Base-by-base conservation (phyloP, 2,888 invertebrate genomes). In the Barypeithes pellucidus region DNA sequence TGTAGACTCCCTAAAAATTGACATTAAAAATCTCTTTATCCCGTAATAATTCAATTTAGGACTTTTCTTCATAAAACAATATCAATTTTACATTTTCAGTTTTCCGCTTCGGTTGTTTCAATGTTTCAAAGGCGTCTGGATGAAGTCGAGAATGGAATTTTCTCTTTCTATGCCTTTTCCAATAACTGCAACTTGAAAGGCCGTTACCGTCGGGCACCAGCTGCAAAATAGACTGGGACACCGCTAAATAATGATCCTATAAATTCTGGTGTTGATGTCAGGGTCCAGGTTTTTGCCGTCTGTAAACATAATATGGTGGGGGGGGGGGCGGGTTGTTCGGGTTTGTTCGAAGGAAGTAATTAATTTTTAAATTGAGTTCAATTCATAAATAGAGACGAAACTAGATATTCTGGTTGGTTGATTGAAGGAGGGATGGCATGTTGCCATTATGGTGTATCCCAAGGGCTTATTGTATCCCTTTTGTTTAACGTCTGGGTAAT, bases 41-140 rank as follows among this genome's bases (percentile, higher is more conserved):
- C 54, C 18, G 33, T 33, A 33, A 57, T 57, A 57, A 57, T 57
- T 57, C 54, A 52, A 29, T 52, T 57, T 33, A 57, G 54, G 54
- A 18, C 33, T 57, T 33, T 57, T 33, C 54, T 18, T 57, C 54
- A 57, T 57, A 57, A 57, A 57, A 57, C 33, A 57, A 57, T 57
- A 57, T 57, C 54, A 57, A 57, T 57, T 57, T 57, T 57, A 57
- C 54, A 57, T 57, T 57, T 57, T 57, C 54, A 33, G 54, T 57
- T 57, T 57, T 57, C 54, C 33, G 54, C 54, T 29, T 57, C 54
- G 54, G 33, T 57, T 57, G 54, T 33, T 33, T 33, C 33, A 33
- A 14, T 33, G 54, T 57, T 57, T 18, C 18, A 29, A 57, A 57
- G 33, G 54, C 54, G 54, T 57, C 54, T 57, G 54, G 54, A 57